Base-by-base conservation (phyloP, 2,888 invertebrate species). In the Carabus problematicus region DNA sequence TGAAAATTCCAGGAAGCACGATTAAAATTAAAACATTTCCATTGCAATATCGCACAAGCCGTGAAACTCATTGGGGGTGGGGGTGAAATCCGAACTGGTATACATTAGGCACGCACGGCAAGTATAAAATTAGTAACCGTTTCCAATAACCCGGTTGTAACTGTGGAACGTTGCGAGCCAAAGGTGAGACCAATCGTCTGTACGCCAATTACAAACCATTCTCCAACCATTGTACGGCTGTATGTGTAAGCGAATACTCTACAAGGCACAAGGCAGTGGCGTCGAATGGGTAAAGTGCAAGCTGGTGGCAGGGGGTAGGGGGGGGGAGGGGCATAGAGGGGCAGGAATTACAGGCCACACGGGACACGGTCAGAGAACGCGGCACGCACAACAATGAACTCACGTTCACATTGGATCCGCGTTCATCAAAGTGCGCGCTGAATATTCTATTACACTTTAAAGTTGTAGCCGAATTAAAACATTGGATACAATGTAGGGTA, bases 41-140 rank as follows among this genome's bases (percentile, higher is more conserved):
- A 29, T 29, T 2, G 6, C 29, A 29, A 29, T 29, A 29, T 29
- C 29, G 29, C 29, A 29, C 29, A 6, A 29, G 29, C 29, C 29
- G 6, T 29, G 29, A n/a, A n/a, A n/a, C n/a, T n/a, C n/a, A n/a
- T n/a, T n/a, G n/a, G n/a, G n/a, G n/a, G n/a, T n/a, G n/a, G n/a
- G n/a, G n/a, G n/a, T n/a, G 29, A 29, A 29, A 29, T 29, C 29
- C 29, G 29, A 29, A 11, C 47, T 14, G 16, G 12, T 7, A 52
- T 9, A 7, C 52, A 52, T 14, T 11, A 11, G 52, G 52, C 14
- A 18, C 14, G 18, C 16, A 52, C 52, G 52, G 52, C 9, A 52
- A 52, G 52, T 52, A 52, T 52, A 52, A 52, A 52, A 52, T 52
- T 52, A 52, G 52, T 52, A 52, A 52, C 52, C 52, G 19, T 52